Evolutionary conservation across 92 coral and sea anemone genomes (phyloP).

Genomic region (Heteractis magnifica): DNA sequence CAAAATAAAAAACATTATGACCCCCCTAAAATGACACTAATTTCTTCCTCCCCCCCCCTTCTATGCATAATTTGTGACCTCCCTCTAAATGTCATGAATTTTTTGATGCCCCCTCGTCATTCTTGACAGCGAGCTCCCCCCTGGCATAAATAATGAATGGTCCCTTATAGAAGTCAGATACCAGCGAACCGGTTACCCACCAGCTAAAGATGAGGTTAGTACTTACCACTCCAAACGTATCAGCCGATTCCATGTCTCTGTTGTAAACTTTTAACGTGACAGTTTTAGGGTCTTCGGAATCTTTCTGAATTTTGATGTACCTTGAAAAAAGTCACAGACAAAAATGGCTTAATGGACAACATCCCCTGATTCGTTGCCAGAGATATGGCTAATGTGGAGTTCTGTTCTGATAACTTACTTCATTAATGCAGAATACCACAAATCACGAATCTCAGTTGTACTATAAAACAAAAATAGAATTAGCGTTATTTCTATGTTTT

Average conservation of each 20-base stretch:
- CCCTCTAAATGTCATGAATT: too few species aligned
- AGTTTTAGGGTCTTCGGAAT: slow-evolving; percentile 64
- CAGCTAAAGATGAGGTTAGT: neutral
- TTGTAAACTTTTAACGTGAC: slow-evolving; percentile 80
- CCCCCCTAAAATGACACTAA: too few species aligned
- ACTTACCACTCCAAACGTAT: slow-evolving; percentile 74
- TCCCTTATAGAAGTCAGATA: too few species aligned
- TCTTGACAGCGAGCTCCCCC: too few species aligned
- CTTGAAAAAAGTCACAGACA: slow-evolving; percentile 19
- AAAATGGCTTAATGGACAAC: neutral
- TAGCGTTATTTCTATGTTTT: neutral
- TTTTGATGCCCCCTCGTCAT: too few species aligned
- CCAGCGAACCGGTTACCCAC: too few species aligned
- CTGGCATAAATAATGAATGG: too few species aligned
- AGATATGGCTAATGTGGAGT: too few species aligned
- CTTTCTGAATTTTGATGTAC: slow-evolving; percentile 78
- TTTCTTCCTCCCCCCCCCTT: too few species aligned
- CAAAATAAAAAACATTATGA: too few species aligned
- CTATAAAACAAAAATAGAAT: slow-evolving; percentile 26
- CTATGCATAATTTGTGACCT: too few species aligned
- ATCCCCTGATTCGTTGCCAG: neutral
- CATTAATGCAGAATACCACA: slow-evolving; percentile 66
- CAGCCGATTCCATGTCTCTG: slow-evolving; percentile 85
- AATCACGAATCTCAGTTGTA: slow-evolving; percentile 71
- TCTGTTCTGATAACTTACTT: slow-evolving; percentile 56